Evolutionary conservation across 2,113 vertebrate species (phyloP).

Genomic region (Ochotona princeps): DNA sequence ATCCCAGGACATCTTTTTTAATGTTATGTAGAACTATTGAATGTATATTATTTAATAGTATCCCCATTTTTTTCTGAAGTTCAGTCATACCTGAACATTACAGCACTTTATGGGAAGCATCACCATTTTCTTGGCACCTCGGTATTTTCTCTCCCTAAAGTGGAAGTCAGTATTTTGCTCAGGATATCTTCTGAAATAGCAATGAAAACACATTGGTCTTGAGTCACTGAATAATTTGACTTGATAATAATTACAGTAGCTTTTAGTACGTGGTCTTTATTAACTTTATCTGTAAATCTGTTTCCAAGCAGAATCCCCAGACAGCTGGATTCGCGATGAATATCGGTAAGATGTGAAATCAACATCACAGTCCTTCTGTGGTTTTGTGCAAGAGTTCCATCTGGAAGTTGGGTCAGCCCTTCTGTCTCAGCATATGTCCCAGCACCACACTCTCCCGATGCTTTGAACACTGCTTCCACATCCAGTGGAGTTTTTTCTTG

Average conservation of each 20-base stretch:
- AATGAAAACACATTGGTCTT: background rate
- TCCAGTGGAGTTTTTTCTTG: constrained; percentile 56
- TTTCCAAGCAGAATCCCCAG: constrained; percentile 72
- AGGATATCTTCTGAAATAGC: background rate
- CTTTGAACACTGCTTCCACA: constrained; percentile 31
- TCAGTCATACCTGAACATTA: background rate
- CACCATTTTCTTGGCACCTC: background rate
- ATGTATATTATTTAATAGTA: background rate
- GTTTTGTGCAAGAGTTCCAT: constrained; percentile 51
- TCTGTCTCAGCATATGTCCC: constrained; percentile 51
- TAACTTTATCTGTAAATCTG: constrained; percentile 62
- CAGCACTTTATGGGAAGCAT: background rate
- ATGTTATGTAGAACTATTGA: background rate
- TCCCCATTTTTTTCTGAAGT: background rate
- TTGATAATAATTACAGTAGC: background rate
- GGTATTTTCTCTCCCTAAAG: background rate
- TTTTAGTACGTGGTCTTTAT: constrained; percentile 25
- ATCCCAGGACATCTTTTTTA: background rate
- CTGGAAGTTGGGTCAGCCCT: constrained; percentile 47
- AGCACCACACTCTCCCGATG: constrained; percentile 29
- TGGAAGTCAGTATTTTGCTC: background rate
- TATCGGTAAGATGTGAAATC: constrained; percentile 70
- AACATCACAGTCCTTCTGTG: constrained; percentile 53
- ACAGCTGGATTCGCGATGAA: constrained; percentile 65
- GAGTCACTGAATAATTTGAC: background rate